These are phyloP conservation scores for Chrysemys picta DNA, from an alignment of 2,113 vertebrate genomes.

Conservation along the genomic window DNA sequence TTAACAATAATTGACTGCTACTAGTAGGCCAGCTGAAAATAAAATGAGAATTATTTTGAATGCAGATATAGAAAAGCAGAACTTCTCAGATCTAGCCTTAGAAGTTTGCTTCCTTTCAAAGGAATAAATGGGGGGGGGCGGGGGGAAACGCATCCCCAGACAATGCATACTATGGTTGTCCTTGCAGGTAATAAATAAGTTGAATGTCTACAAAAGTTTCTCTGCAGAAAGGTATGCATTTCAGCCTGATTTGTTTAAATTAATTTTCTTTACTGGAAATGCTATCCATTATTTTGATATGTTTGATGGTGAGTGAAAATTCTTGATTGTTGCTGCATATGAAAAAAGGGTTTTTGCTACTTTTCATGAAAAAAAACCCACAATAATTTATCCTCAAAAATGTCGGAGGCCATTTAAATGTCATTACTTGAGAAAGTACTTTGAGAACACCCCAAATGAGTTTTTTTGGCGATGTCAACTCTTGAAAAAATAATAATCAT, in stretches of 20 bases:
- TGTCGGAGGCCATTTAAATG: slow-evolving; percentile 35
- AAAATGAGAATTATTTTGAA: not conserved
- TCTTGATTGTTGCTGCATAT: not conserved
- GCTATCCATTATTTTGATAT: slow-evolving; percentile 57
- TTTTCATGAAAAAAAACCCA: slow-evolving; percentile 16
- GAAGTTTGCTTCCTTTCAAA: slow-evolving; percentile 44
- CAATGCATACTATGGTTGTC: slow-evolving; percentile 3
- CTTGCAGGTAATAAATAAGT: slow-evolving; percentile 49
- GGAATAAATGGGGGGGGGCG: not conserved
- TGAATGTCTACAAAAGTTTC: slow-evolving; percentile 31
- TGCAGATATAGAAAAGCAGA: not conserved
- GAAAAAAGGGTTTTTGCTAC: slow-evolving; percentile 9
- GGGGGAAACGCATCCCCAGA: not conserved
- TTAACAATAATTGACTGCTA: slow-evolving; percentile 36
- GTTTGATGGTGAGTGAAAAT: slow-evolving; percentile 36
- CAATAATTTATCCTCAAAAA: slow-evolving; percentile 19
- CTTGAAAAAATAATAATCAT: not conserved
- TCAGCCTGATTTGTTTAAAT: slow-evolving; percentile 66
- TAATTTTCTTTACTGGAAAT: slow-evolving; percentile 59
- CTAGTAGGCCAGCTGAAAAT: slow-evolving; percentile 34
- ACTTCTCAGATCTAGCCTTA: not conserved
- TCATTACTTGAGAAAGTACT: slow-evolving; percentile 34
- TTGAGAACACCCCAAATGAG: slow-evolving; percentile 9
- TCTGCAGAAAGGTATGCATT: slow-evolving; percentile 1
- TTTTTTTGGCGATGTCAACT: not conserved